Conservation (phyloP, 2,888 invertebrate species). For the Parasteatoda lunata region DNA sequence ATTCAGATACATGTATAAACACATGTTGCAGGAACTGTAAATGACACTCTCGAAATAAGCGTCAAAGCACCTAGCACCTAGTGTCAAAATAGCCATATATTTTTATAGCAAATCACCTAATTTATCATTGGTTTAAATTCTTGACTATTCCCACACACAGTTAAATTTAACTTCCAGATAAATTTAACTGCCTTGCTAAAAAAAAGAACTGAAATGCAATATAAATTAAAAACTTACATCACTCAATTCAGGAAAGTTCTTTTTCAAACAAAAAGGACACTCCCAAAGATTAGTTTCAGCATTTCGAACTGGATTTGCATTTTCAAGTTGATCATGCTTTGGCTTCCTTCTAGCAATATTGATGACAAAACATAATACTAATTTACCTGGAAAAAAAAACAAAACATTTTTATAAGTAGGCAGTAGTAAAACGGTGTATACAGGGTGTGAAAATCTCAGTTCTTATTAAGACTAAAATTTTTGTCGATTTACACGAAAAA, state of each 20-base stretch:
- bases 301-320: constrained; percentile 95
- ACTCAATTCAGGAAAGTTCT: constrained; percentile 95
- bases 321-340: constrained; percentile 92
- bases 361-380: constrained; percentile 77
- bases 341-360: constrained; percentile 91
- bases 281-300: constrained; percentile 97
- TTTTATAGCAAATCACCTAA: too few species aligned
- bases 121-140: not conserved
- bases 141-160: not conserved
- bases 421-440: too few species aligned
- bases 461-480: not conserved
- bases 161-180: not conserved
- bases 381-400: constrained; percentile 75
- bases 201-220: too few species aligned
- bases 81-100: too few species aligned
- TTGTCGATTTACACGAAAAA: too few species aligned
- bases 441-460: too few species aligned
- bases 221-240: constrained; percentile 77
- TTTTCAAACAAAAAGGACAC: constrained; percentile 96
- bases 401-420: too few species aligned
- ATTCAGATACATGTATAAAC: too few species aligned
- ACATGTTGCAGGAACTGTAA: too few species aligned
- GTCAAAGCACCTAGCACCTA: too few species aligned
- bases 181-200: not conserved
- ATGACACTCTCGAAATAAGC: too few species aligned